These are phyloP conservation scores for Bombus terrestris DNA, from an alignment of 1,140 invertebrate genomes.

Conservation along the genomic window DNA sequence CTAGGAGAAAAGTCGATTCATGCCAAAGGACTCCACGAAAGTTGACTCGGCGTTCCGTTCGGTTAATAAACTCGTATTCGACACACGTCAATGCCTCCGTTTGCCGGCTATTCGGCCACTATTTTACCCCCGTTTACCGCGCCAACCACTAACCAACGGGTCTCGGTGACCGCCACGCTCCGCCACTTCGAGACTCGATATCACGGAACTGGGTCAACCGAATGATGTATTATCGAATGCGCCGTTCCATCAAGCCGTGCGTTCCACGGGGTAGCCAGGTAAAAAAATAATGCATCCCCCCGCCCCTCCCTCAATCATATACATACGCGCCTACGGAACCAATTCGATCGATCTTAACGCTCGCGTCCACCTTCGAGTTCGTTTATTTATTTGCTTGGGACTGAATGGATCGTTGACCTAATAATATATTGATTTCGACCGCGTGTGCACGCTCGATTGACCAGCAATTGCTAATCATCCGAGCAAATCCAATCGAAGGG, in stretches of 20 bases:
- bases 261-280: not conserved
- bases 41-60: not conserved
- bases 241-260: slow-evolving; percentile 18
- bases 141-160: slow-evolving; percentile 30
- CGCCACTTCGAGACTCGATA: slow-evolving; percentile 50
- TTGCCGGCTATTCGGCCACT: slow-evolving; percentile 8
- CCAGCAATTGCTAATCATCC: slow-evolving; percentile 15
- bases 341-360: not conserved
- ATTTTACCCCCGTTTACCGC: slow-evolving; percentile 43
- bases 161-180: slow-evolving; percentile 43
- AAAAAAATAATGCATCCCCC: not conserved
- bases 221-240: slow-evolving; percentile 52
- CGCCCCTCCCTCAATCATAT: not conserved
- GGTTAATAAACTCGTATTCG: slow-evolving; percentile 6
- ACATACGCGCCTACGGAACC: not conserved
- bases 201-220: slow-evolving; percentile 52
- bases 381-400: slow-evolving; percentile 5
- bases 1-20: not conserved
- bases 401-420: slow-evolving; percentile 15
- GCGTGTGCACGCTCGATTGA: slow-evolving; percentile 10
- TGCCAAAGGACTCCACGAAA: not conserved
- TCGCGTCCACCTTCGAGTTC: not conserved
- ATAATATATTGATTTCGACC: slow-evolving; percentile 15
- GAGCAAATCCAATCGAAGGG: slow-evolving; percentile 13
- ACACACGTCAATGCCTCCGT: slow-evolving; percentile 2